Conservation (phyloP, 2,113 vertebrate species). For the Halcyon senegalensis region DNA sequence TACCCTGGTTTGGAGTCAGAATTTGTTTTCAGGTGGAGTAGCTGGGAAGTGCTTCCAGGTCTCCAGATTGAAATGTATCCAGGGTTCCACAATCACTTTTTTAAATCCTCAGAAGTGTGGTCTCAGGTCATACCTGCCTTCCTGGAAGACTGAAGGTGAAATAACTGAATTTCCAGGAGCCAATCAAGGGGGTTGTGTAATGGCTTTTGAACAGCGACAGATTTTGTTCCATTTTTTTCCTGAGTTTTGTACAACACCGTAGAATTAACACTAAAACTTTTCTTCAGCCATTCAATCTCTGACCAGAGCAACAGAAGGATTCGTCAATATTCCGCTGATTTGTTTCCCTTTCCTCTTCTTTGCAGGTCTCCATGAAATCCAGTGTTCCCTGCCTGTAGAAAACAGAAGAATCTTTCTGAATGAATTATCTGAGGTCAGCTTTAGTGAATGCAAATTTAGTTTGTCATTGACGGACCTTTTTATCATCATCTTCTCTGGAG, state of each 20-base stretch:
- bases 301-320: not conserved
- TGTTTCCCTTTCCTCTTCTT: not conserved
- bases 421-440: slow-evolving; percentile 94
- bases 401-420: slow-evolving; percentile 87
- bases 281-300: not conserved
- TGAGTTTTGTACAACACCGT: not conserved
- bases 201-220: not conserved
- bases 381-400: slow-evolving; percentile 91
- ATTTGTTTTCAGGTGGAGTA: not conserved
- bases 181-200: not conserved
- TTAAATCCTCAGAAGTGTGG: not conserved
- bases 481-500: slow-evolving; percentile 98
- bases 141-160: not conserved
- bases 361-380: slow-evolving; percentile 89
- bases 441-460: slow-evolving; percentile 92
- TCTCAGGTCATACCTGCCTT: not conserved
- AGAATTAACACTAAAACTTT: not conserved
- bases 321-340: not conserved
- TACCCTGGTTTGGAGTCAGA: not conserved
- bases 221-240: not conserved
- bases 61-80: not conserved
- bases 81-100: not conserved
- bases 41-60: not conserved
- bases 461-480: slow-evolving; percentile 94
- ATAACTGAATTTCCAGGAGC: not conserved